phyloP scores from a whole-genome alignment of 2,888 invertebrate genomes.

The Drosophila koepferae region DNA sequence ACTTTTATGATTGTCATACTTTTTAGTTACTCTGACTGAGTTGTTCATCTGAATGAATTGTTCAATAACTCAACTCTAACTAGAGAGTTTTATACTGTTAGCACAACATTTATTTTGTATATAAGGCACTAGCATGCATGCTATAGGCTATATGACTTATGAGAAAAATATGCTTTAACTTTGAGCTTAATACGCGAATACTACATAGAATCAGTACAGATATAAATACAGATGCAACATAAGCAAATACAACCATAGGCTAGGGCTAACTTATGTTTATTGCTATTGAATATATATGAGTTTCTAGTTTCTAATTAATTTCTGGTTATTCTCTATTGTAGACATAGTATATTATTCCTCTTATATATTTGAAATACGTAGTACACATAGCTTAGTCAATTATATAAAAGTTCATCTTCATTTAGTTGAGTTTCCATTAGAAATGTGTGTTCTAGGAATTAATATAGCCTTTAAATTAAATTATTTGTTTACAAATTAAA shows the following conservation, averaged over 20 bases:
- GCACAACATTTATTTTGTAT: constrained; percentile 72
- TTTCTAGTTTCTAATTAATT: constrained; percentile 6
- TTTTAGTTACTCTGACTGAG: background rate
- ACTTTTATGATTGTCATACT: no score
- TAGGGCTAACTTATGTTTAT: constrained; percentile 12
- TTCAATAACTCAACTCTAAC: no score
- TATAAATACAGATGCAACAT: constrained; percentile 46
- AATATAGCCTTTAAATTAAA: background rate
- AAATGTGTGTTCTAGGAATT: background rate
- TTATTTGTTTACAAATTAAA: constrained; percentile 11
- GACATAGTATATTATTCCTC: background rate
- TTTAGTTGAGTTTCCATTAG: background rate
- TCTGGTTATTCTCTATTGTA: background rate
- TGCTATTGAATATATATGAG: background rate
- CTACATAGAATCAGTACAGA: constrained; percentile 72
- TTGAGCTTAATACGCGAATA: constrained; percentile 49
- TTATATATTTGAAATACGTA: background rate
- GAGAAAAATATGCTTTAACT: constrained; percentile 14
- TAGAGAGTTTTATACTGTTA: constrained; percentile 24
- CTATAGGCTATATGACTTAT: constrained; percentile 23
- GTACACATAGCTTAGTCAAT: constrained; percentile 7
- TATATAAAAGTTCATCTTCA: constrained; percentile 12
- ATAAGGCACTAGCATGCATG: constrained; percentile 64
- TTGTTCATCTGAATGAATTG: background rate
- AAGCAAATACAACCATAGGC: constrained; percentile 48